A percentile compares a stretch with the other conserved stretches of the same genome.
Conservation (phyloP, 2,797 vertebrate genomes). For the Argentina silus region DNA sequence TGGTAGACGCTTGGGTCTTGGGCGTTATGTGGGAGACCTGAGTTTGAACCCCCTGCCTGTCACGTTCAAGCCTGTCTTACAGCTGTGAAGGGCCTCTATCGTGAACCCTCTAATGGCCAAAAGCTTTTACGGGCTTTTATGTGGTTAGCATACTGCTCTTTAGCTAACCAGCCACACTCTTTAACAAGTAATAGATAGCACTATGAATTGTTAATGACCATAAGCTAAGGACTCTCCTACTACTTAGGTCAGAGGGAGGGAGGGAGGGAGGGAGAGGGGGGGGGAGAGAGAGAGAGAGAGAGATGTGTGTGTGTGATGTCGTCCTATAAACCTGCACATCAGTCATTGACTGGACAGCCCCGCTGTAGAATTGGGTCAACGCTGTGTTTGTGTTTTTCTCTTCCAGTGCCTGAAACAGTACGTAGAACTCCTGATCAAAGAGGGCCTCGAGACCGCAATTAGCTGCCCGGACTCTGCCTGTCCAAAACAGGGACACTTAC, state of each 20-base stretch:
- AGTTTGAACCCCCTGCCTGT: no score
- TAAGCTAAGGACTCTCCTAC: neutral
- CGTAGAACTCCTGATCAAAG: slow-evolving; percentile 96
- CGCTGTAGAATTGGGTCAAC: slow-evolving; percentile 27
- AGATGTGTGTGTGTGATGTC: neutral
- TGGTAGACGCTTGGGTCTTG: no score
- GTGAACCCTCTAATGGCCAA: neutral
- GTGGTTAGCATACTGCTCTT: neutral
- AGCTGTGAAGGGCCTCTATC: neutral
- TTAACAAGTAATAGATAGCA: neutral
- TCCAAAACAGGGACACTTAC: slow-evolving; percentile 92
- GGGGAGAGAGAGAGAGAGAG: neutral
- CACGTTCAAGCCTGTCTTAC: neutral
- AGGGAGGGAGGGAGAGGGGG: neutral
- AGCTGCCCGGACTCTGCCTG: slow-evolving; percentile 97
- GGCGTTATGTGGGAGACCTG: no score
- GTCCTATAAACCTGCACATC: neutral
- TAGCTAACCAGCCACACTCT: neutral
- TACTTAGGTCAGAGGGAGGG: neutral
- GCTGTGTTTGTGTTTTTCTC: slow-evolving; percentile 23
- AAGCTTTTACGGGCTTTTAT: neutral
- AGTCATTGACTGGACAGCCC: neutral
- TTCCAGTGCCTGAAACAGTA: slow-evolving; percentile 98
- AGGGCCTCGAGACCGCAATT: slow-evolving; percentile 96
- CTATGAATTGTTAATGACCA: neutral